Percentiles rank a stretch among this genome's conserved stretches.
These are phyloP conservation scores for Plagiodera versicolora DNA, from an alignment of 2,888 invertebrate species.

Conservation along the genomic window DNA sequence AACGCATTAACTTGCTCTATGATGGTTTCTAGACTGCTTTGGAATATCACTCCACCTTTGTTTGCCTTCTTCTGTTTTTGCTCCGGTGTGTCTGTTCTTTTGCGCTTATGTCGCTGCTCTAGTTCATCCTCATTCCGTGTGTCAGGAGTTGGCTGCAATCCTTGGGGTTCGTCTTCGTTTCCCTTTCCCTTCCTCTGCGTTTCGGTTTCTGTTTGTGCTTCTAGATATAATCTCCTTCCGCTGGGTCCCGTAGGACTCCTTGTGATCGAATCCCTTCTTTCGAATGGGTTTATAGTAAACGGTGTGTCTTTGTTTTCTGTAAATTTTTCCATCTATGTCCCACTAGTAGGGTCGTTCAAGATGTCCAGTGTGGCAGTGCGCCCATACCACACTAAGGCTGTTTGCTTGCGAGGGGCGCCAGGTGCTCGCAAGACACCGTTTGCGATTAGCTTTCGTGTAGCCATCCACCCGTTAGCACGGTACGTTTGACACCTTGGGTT, in stretches of 20 bases:
- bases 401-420: neutral
- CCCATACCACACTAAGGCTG: constrained; percentile 10
- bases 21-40: neutral
- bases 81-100: neutral
- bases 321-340: neutral
- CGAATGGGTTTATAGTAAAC: neutral
- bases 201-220: no score
- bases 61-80: no score
- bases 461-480: constrained; percentile 7
- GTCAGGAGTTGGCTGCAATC: no score
- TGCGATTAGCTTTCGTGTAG: neutral
- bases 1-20: neutral
- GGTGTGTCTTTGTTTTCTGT: neutral
- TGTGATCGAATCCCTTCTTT: neutral
- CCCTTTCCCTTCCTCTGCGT: no score
- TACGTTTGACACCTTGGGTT: constrained; percentile 5
- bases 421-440: constrained; percentile 1
- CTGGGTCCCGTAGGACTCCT: neutral
- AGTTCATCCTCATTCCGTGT: no score
- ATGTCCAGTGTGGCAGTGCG: constrained; percentile 7
- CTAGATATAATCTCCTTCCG: no score
- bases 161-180: no score
- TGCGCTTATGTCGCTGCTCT: neutral
- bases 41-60: neutral
- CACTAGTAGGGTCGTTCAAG: neutral